A percentile compares a stretch with the other conserved stretches of the same genome.
Evolutionary conservation across 2,888 invertebrate genomes (phyloP).

Genomic region (Troilus luridus): DNA sequence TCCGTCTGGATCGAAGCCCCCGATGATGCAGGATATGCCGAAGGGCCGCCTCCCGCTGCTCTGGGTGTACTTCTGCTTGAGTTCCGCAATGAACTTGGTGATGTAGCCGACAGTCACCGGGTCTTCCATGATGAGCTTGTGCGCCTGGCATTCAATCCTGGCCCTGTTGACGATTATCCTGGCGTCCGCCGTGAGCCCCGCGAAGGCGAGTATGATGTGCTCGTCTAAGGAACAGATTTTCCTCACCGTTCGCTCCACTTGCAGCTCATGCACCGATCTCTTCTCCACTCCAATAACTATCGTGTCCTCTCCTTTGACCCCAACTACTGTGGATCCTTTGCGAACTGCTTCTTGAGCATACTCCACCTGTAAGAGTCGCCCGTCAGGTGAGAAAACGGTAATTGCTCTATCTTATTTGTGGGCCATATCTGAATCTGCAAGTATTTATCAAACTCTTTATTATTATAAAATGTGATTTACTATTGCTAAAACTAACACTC

Average conservation of each 20-base stretch:
- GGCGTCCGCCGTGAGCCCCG: conserved; percentile 8
- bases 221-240: neutral
- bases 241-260: conserved; percentile 3
- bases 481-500: neutral
- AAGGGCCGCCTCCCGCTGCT: neutral
- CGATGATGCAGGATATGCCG: conserved; percentile 28
- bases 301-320: neutral
- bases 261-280: neutral
- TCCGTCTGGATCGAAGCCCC: neutral
- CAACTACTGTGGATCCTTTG: neutral
- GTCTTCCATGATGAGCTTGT: neutral
- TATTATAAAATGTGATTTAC: neutral
- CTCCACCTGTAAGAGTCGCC: neutral
- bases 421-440: neutral
- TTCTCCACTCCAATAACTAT: conserved; percentile 1
- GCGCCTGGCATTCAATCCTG: neutral
- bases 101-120: neutral
- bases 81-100: neutral
- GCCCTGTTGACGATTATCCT: conserved; percentile 18
- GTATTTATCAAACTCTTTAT: neutral
- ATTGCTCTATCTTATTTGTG: neutral
- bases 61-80: conserved; percentile 40
- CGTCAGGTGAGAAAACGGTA: conserved; percentile 22
- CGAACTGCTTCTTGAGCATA: conserved; percentile 28
- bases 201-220: neutral